phyloP scores from a whole-genome alignment of 1,140 invertebrate species.

The Callitettix versicolor region DNA sequence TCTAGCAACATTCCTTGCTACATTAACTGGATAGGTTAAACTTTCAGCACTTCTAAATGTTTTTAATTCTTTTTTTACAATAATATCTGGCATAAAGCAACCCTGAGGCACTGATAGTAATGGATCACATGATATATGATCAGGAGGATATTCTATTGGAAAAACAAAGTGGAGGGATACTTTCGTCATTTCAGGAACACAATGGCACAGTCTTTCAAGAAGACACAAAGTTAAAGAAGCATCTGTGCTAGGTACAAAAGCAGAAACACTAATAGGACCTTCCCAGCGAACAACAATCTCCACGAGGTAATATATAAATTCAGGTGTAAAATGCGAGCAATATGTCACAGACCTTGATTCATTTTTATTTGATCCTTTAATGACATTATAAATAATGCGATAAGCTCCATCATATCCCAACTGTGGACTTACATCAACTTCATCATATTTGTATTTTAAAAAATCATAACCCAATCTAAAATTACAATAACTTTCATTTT shows the following conservation, averaged over 20 bases:
- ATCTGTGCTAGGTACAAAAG: conserved; percentile 58
- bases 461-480: conserved; percentile 46
- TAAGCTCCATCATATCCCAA: conserved; percentile 42
- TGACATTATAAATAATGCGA: conserved; percentile 51
- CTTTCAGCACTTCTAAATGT: conserved; percentile 17
- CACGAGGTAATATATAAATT: conserved; percentile 57
- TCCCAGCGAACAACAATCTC: conserved; percentile 61
- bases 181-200: conserved; percentile 52
- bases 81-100: conserved; percentile 14
- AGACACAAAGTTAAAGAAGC: conserved; percentile 47
- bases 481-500: conserved; percentile 45
- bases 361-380: conserved; percentile 34
- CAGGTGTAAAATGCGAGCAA: conserved; percentile 62
- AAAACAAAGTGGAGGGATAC: conserved; percentile 60
- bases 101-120: conserved; percentile 3
- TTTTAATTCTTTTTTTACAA: conserved; percentile 11
- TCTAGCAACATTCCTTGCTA: conserved; percentile 58
- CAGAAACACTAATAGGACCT: conserved; percentile 58
- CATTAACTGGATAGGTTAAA: conserved; percentile 63
- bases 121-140: conserved; percentile 14
- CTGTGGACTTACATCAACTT: conserved; percentile 43
- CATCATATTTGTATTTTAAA: conserved; percentile 38
- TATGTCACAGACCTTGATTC: conserved; percentile 42
- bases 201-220: conserved; percentile 49
- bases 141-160: conserved; percentile 34